A percentile compares a stretch with the other conserved stretches of the same genome.
Conservation (phyloP, 2,797 vertebrate genomes). For the Pogoniulus pusillus region DNA sequence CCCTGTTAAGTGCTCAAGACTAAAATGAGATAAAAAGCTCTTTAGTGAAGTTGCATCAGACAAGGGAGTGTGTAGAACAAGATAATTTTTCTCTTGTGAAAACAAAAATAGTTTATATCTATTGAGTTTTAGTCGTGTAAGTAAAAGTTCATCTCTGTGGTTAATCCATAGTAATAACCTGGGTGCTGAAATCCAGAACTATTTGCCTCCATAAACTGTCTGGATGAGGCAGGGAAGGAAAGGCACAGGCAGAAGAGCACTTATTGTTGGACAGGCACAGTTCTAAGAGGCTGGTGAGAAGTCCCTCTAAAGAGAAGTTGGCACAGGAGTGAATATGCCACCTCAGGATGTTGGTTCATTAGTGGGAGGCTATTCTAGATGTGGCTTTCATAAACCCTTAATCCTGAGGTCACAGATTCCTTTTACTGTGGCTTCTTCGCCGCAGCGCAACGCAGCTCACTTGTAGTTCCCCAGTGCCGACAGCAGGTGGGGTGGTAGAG, state of each 20-base stretch:
- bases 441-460: neutral
- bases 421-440: neutral
- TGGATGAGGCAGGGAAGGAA: neutral
- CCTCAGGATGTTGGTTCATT: neutral
- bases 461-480: neutral
- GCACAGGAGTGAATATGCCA: neutral
- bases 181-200: neutral
- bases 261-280: neutral
- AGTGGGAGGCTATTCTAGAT: neutral
- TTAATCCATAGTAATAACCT: neutral
- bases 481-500: neutral
- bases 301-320: neutral
- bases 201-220: neutral
- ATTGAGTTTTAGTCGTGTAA: neutral
- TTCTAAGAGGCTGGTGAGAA: neutral
- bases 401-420: neutral
- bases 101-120: neutral
- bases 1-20: neutral
- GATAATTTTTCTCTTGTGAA: neutral
- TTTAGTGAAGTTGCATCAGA: neutral
- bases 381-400: neutral
- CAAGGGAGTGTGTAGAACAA: neutral
- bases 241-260: neutral
- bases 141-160: neutral
- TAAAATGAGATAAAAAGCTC: neutral